A percentile compares a stretch with the other conserved stretches of the same genome.
Conservation (phyloP, 2,797 vertebrate genomes). For the Phrynocephalus vlangalii region DNA sequence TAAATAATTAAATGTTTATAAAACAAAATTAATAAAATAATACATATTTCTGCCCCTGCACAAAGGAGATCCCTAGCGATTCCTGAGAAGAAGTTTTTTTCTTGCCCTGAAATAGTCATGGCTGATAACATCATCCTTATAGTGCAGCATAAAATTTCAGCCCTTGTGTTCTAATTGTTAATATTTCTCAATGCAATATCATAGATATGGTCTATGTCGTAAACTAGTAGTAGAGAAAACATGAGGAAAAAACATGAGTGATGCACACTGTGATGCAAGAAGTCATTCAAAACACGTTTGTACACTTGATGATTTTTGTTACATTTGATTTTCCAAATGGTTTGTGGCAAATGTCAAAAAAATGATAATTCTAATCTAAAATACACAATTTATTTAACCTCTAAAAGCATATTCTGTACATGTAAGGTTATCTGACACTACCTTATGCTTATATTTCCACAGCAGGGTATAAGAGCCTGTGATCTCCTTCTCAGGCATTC, state of each 20-base stretch:
- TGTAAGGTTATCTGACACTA: constrained; percentile 39
- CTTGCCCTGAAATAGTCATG: too few relatives aligned
- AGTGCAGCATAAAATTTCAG: too few relatives aligned
- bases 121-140: too few relatives aligned
- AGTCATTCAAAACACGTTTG: background rate
- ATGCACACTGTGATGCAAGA: background rate
- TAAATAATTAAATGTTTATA: background rate
- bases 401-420: constrained; percentile 4
- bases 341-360: background rate
- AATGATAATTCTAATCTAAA: background rate
- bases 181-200: background rate
- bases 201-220: background rate
- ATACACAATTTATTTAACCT: background rate
- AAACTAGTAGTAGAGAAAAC: background rate
- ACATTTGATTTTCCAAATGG: background rate
- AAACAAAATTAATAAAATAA: background rate
- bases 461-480: constrained; percentile 89
- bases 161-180: background rate
- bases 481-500: constrained; percentile 93
- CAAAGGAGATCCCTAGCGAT: too few relatives aligned
- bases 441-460: constrained; percentile 44
- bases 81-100: too few relatives aligned
- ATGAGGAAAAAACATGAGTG: background rate
- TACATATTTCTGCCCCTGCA: background rate
- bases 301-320: background rate